Evolutionary conservation across 2,797 vertebrate species (phyloP).

Genomic region (Gymnothorax reevesii): DNA sequence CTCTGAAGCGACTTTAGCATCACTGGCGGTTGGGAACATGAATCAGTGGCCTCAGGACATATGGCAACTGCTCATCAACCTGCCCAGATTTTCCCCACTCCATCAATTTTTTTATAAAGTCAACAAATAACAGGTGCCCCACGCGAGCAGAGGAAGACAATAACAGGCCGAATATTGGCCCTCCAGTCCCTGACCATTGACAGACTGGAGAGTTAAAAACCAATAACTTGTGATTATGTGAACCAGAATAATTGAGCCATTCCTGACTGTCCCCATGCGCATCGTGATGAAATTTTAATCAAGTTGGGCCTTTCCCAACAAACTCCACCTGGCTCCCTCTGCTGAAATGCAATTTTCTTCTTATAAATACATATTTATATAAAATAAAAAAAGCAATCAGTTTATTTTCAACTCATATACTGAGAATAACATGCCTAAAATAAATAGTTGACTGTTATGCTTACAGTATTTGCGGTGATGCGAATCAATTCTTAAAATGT

Average conservation of each 20-base stretch:
- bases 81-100: background rate
- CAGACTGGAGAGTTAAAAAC: background rate
- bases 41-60: background rate
- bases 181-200: background rate
- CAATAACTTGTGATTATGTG: constrained; percentile 19
- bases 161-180: background rate
- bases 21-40: background rate
- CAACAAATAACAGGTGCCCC: constrained; percentile 17
- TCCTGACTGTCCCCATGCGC: background rate
- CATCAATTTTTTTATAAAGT: background rate
- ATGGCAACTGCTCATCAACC: background rate
- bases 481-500: background rate
- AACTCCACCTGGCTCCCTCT: background rate
- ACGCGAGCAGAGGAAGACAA: background rate
- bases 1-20: background rate
- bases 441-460: background rate
- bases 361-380: background rate
- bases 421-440: background rate
- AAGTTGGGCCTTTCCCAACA: background rate
- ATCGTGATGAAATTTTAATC: background rate
- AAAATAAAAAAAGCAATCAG: background rate
- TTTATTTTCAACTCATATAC: background rate
- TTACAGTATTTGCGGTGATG: background rate
- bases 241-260: background rate
- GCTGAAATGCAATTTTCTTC: background rate